Base-by-base conservation (phyloP, 2,797 vertebrate genomes). In the Danionella dracula region DNA sequence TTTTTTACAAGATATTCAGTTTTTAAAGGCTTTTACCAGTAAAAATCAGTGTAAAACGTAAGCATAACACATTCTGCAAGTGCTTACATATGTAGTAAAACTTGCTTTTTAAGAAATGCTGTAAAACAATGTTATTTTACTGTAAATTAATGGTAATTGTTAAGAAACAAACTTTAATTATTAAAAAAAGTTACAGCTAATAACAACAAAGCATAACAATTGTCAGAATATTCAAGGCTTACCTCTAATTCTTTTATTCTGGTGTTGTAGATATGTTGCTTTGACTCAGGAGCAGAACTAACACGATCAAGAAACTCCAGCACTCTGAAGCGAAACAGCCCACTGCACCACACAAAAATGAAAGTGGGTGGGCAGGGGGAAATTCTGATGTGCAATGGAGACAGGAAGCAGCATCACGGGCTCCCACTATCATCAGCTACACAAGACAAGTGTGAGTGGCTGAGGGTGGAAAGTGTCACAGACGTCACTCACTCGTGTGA, bases 391-490 rank as follows among this genome's bases (percentile, higher is more conserved):
- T 56, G 58, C 79, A 62, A 77, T 69, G 45, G 78, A 80, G 78
- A 73, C 87, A 90, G 91, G 92, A 93, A 93, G 79, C 68, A 77
- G 56, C 88, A 84, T 91, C 89, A 90, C 6, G 83, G 88, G 82
- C 83, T 76, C 85, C 83, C 79, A 77, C 73, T 55, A 42, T 1
- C 9, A 75, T 66, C 72, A 75, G 77, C 77, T 71, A 66, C 73
- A 63, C 60, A 74, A 20, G 45, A 21, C 56, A 54, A 49, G 49
- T 51, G 61, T 13, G 44, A 41, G 44, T 32, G 45, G 16, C 51
- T 2, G 68, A 63, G 73, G 29, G 60, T 75, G 79, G 78, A 79
- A 82, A 79, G 62, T 76, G 74, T 55, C 53, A 41, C 17, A 50
- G 68, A 41, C 68, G 57, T 75, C 72, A 76, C 56, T 75, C 72